Conservation (phyloP, 2,113 vertebrate species). For the Crotalus helleri region DNA sequence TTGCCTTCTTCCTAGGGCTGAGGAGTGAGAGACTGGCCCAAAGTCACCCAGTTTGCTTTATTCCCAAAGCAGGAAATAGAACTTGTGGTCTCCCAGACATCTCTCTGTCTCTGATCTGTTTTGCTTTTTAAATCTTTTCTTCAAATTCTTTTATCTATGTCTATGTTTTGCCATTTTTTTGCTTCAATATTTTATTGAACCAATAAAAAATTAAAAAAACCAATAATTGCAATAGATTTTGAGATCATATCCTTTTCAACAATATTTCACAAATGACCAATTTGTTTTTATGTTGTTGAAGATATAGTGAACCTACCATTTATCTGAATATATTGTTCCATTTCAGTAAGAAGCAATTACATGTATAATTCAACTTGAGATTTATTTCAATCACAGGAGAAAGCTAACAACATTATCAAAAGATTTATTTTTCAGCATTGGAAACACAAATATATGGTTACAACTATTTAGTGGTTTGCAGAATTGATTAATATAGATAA, state of each 20-base stretch:
- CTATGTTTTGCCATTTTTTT: not conserved
- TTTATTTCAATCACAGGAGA: not conserved
- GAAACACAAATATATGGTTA: not conserved
- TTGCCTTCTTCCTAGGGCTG: not conserved
- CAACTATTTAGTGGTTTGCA: not conserved
- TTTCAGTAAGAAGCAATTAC: not conserved
- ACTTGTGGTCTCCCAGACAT: not conserved
- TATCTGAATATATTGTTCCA: not conserved
- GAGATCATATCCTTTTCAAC: not conserved
- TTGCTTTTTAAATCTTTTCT: not conserved
- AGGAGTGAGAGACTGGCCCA: not conserved
- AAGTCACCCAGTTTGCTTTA: not conserved
- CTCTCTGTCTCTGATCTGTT: not conserved
- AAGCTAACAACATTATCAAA: not conserved
- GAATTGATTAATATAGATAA: not conserved
- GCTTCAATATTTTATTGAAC: not conserved
- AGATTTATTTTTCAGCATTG: not conserved
- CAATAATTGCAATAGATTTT: not conserved
- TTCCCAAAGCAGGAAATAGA: not conserved
- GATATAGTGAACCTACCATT: not conserved
- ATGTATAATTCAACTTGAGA: not conserved
- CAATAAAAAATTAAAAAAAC: not conserved
- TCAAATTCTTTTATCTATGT: not conserved
- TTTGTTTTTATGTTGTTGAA: not conserved
- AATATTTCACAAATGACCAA: not conserved